phyloP scores from a whole-genome alignment of 2,113 vertebrate genomes.

The Prolemur simus region DNA sequence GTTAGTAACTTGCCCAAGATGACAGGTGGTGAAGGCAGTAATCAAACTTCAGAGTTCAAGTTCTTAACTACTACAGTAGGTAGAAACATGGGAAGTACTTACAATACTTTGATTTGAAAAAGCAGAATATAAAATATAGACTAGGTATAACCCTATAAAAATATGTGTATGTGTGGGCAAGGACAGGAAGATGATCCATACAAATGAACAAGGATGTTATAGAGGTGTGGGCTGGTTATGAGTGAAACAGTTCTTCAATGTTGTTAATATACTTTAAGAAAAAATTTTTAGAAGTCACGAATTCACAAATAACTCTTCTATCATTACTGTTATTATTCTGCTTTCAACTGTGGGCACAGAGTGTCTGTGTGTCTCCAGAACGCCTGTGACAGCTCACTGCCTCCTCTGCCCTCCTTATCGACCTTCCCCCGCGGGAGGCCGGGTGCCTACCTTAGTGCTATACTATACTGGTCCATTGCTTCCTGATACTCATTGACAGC shows the following conservation, averaged over 20 bases:
- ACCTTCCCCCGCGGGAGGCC: not conserved
- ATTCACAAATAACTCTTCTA: not conserved
- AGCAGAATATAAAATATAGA: constrained; percentile 65
- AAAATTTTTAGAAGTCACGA: constrained; percentile 20
- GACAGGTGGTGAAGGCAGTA: constrained; percentile 30
- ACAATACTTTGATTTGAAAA: constrained; percentile 60
- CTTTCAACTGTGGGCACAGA: not conserved
- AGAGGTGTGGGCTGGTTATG: not conserved
- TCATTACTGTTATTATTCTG: not conserved
- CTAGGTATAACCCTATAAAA: constrained; percentile 51
- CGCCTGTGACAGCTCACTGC: not conserved
- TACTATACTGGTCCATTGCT: constrained; percentile 99
- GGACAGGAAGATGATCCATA: constrained; percentile 27
- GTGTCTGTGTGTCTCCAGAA: not conserved
- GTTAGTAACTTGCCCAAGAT: constrained; percentile 45
- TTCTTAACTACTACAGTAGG: not conserved
- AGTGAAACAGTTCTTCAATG: constrained; percentile 15
- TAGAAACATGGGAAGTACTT: constrained; percentile 53
- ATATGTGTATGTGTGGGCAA: constrained; percentile 4
- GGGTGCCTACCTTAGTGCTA: constrained; percentile 93
- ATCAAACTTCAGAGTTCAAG: constrained; percentile 42
- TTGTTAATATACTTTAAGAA: not conserved
- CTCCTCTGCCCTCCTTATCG: not conserved
- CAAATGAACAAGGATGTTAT: not conserved
- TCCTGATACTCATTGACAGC: constrained; percentile 98